Base-by-base conservation (phyloP, 2,797 vertebrate genomes). In the Acanthornis magna region DNA sequence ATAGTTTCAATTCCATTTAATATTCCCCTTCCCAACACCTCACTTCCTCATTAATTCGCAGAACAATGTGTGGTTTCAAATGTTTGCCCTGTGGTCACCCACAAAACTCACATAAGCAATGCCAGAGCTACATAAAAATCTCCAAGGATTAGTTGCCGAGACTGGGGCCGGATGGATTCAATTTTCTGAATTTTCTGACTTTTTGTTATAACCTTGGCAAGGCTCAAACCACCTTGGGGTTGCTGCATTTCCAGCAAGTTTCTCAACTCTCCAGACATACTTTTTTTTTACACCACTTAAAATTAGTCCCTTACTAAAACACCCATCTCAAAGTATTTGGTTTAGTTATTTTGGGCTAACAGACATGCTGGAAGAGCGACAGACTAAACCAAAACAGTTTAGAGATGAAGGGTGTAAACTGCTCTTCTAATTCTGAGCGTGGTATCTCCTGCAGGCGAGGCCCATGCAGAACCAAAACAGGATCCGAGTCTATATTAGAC, bases 31-130 rank as follows among this genome's bases (percentile, higher is more conserved):
- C 61, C 88, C 60, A 86, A 81, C 43, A 66, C 43, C 74, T 96
- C 58, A 51, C 66, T 94, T 93, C 91, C 93, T 90, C 90, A 81
- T 81, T 72, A 90, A 88, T 50, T 58, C n/a, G 36, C 71, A 86
- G 50, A 90, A 84, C 73, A 90, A 86, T 67, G 29, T 70, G 58
- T 38, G 58, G 80, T 73, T 95, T 94, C 67, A 79, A 84, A 60
- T 79, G 45, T 77, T 89, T 93, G 70, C 65, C 86, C 68, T 83
- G 38, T 61, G 85, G 79, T 66, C 74, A 88, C 40, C 76, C 66
- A 74, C 74, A 77, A 86, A 91, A 76, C 54, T 91, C 60, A 68
- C 55, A 70, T 9, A 18, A 77, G 54, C 62, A 63, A 63, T 12
- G 43, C 48, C 88, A 91, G 76, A 82, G 53, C 77, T 61, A 57